phyloP scores from a whole-genome alignment of 2,113 vertebrate genomes.

The Pardalotus punctatus region DNA sequence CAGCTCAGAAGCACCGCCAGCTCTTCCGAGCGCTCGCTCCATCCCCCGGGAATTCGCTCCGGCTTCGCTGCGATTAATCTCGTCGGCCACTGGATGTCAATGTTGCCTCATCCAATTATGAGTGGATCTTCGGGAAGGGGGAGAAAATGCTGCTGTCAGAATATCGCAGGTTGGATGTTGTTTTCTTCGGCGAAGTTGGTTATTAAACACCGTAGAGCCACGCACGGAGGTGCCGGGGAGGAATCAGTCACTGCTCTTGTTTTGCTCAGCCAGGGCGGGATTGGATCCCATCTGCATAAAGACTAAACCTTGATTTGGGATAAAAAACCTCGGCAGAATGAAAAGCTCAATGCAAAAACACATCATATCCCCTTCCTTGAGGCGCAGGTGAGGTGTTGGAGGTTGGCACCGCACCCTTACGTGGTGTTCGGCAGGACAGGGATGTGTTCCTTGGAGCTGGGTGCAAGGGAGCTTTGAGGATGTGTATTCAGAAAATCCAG shows the following conservation, averaged over 20 bases:
- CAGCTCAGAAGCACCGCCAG: neutral
- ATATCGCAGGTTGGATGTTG: neutral
- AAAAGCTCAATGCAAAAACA: rapidly evolving
- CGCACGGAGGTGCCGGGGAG: neutral
- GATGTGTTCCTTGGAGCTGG: neutral
- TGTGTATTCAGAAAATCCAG: neutral
- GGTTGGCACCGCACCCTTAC: neutral
- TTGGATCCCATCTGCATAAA: neutral
- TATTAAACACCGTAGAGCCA: neutral
- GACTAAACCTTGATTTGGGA: neutral
- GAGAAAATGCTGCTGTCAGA: neutral
- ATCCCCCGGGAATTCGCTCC: neutral
- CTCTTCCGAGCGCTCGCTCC: neutral
- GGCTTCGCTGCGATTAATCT: constrained; percentile 68
- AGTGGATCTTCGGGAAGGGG: neutral
- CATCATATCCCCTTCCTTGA: rapidly evolving
- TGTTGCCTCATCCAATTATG: constrained; percentile 71
- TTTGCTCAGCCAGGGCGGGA: neutral
- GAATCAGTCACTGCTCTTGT: neutral
- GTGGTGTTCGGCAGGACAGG: neutral
- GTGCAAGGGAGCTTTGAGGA: neutral
- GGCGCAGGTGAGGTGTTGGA: neutral
- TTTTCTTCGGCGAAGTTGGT: neutral
- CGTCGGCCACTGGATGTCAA: constrained; percentile 79
- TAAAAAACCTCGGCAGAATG: neutral